Percentiles rank a stretch among this genome's conserved stretches.
Conservation (phyloP, 1,140 invertebrate genomes). For the Bactericera cockerelli region DNA sequence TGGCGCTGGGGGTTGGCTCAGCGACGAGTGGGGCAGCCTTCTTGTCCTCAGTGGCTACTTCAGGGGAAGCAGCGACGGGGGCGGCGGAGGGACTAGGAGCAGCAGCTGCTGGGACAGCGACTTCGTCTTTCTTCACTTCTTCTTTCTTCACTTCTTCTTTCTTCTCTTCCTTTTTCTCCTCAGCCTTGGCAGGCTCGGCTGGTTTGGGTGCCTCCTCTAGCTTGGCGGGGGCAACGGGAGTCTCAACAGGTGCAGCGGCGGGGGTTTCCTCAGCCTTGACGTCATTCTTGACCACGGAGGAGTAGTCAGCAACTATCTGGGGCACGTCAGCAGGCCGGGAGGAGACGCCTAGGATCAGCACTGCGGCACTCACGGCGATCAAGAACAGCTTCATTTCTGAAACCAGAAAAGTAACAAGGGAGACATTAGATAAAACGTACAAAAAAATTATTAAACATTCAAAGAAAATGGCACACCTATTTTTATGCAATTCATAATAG, state of each 20-base stretch:
- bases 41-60: neutral
- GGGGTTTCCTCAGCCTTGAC: neutral
- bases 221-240: neutral
- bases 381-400: conserved; percentile 7
- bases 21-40: neutral
- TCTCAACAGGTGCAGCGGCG: neutral
- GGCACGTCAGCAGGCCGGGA: neutral
- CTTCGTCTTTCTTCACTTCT: no score
- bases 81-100: neutral
- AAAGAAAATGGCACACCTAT: no score
- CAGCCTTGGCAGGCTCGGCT: neutral
- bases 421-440: neutral
- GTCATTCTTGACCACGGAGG: conserved; percentile 4
- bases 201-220: neutral
- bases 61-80: no score
- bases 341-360: neutral
- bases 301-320: neutral
- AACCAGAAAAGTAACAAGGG: neutral
- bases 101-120: neutral
- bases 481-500: no score
- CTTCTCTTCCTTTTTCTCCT: conserved; percentile 3
- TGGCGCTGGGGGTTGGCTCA: neutral
- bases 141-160: conserved; percentile 2
- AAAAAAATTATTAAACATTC: no score
- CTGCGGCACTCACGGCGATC: neutral